These are phyloP conservation scores for Arctocebus calabarensis DNA, from an alignment of 2,797 vertebrate species.

Conservation along the genomic window DNA sequence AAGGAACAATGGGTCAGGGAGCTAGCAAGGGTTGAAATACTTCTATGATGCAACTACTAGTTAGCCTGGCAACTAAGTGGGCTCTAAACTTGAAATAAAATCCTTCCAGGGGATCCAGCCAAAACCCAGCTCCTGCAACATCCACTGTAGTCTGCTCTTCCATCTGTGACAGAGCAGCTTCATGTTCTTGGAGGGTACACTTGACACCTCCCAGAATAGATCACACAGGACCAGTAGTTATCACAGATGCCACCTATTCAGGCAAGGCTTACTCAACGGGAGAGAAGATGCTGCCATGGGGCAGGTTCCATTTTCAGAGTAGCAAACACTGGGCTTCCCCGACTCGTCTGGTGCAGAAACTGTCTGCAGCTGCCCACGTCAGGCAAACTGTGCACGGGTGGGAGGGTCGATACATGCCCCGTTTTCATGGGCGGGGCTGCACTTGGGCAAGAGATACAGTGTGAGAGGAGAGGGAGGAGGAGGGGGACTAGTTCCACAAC, in stretches of 20 bases:
- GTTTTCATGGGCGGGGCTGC: neutral
- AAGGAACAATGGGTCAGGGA: conserved; percentile 56
- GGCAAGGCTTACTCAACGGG: neutral
- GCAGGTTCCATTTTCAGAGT: neutral
- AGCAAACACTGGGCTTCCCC: neutral
- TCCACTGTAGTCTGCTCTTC: neutral
- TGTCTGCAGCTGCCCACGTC: no score
- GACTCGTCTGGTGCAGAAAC: neutral
- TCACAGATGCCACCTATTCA: neutral
- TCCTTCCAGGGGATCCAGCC: neutral
- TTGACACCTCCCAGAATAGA: conserved; percentile 27
- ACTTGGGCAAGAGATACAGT: neutral
- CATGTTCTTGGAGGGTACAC: neutral
- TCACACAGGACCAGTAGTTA: neutral
- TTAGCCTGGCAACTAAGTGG: neutral
- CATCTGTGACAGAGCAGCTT: conserved; percentile 35
- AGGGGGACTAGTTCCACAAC: neutral
- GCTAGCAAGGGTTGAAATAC: neutral
- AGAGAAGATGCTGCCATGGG: neutral
- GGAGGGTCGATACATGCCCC: neutral
- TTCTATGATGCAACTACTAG: neutral
- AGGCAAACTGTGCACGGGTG: rapidly evolving
- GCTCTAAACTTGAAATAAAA: conserved; percentile 7
- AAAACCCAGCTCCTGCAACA: conserved; percentile 3
- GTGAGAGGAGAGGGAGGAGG: neutral